These are phyloP conservation scores for Oedothorax gibbosus DNA, from an alignment of 1,140 invertebrate species.

Conservation along the genomic window DNA sequence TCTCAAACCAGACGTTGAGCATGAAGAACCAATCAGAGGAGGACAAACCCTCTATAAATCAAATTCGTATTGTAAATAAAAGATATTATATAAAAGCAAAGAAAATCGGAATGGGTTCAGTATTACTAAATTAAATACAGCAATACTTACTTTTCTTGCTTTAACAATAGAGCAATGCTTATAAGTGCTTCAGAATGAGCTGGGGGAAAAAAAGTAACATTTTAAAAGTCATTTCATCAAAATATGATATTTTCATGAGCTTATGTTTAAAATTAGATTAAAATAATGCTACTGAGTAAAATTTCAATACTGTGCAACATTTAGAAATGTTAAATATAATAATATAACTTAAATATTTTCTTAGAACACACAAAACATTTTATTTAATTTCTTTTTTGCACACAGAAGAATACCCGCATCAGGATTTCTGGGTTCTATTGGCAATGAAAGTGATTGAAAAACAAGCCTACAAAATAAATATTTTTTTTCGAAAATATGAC, in stretches of 20 bases:
- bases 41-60: neutral
- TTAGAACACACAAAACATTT: neutral
- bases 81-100: neutral
- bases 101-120: neutral
- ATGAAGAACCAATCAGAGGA: too few species aligned
- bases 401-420: too few species aligned
- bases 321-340: neutral
- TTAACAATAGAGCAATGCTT: conserved; percentile 88
- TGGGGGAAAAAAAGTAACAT: conserved; percentile 66
- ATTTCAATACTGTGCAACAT: neutral
- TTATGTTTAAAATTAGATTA: too few species aligned
- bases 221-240: neutral
- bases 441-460: too few species aligned
- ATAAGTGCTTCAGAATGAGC: conserved; percentile 92
- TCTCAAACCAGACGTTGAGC: too few species aligned
- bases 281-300: too few species aligned
- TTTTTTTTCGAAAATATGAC: too few species aligned
- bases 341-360: conserved; percentile 4
- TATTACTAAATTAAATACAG: neutral
- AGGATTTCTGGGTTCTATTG: too few species aligned
- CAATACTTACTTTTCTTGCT: conserved; percentile 83
- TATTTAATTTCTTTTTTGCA: too few species aligned
- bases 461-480: too few species aligned
- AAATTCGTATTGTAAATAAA: neutral
- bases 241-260: too few species aligned